A percentile compares a stretch with the other conserved stretches of the same genome.
Conservation (phyloP, 2,888 invertebrate species). For the Tuta absoluta region DNA sequence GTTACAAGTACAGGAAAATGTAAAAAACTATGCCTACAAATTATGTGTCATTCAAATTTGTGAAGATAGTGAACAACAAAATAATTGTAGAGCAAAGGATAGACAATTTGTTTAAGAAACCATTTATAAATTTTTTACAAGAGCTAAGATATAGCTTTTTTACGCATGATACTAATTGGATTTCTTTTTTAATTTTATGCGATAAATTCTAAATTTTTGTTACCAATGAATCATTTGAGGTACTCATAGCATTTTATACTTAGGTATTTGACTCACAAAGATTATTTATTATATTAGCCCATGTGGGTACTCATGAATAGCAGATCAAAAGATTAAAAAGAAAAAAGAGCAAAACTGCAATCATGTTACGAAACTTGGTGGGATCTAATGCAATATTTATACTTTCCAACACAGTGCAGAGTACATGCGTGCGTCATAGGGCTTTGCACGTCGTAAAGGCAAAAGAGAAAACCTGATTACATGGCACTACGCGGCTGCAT, state of each 20-base stretch:
- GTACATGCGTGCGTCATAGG: conserved; percentile 66
- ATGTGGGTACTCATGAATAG: conserved; percentile 14
- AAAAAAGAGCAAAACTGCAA: not conserved
- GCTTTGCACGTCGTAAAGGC: conserved; percentile 44
- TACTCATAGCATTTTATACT: not conserved
- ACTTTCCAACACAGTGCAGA: conserved; percentile 52
- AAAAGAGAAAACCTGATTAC: conserved; percentile 56
- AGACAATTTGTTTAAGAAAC: too few relatives aligned
- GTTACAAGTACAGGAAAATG: too few relatives aligned
- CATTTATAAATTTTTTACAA: too few relatives aligned
- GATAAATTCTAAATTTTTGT: not conserved
- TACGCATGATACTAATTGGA: too few relatives aligned
- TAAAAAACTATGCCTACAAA: too few relatives aligned
- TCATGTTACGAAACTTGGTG: conserved; percentile 14
- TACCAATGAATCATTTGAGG: not conserved
- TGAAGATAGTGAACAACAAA: too few relatives aligned
- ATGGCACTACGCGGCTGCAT: conserved; percentile 37
- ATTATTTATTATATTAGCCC: not conserved
- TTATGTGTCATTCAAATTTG: too few relatives aligned
- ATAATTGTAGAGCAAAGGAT: too few relatives aligned
- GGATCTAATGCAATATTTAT: conserved; percentile 35
- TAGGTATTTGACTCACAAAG: not conserved
- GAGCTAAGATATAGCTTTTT: too few relatives aligned
- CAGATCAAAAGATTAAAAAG: not conserved
- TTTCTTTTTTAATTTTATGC: too few relatives aligned